Evolutionary conservation across 2,888 invertebrate species (phyloP), one percentile per base, ranked within the genome.

Genomic region (Diplazon laetatorius): DNA sequence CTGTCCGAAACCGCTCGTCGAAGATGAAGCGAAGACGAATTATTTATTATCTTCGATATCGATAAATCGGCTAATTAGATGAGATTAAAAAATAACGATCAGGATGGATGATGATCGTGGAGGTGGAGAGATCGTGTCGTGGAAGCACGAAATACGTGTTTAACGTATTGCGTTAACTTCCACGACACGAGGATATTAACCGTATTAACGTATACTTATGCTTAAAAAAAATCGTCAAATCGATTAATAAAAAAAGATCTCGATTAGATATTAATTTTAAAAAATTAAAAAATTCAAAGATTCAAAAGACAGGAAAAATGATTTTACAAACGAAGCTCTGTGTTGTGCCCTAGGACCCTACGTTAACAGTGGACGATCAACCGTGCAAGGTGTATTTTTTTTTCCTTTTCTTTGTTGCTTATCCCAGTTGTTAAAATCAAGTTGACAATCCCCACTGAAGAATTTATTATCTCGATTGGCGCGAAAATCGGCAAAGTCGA

Each of bases 181-280:
- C 80, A 80, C 81, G 81, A 82, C 82, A 80, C 80, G 80, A 81
- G 60, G 35, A n/a, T 35, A n/a, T 12, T 39, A 60, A 16, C 42
- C 46, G 65, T 30, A 14, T 65, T 63, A 55, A 42, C 52, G 18
- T 44, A 69, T 60, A 55, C 35, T 35, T 30, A 52, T 10, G 22
- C 25, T 39, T 52, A 1, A 3, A 37, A 20, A 8, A n/a, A 68
- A 14, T 22, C 10, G 42, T 8, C 42, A 14, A 12, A 50, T 18
- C 6, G 25, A n/a, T 16, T 12, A 35, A 59, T 37, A 59, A 50
- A 48, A 42, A 20, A 48, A 59, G 2, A 25, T 20, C 9, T 10
- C 35, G 35, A 10, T n/a, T 30, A 57, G 37, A 9, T 16, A 10
- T 12, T 16, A 10, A 25, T 22, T 14, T 2, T 6, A 52, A 48